These are phyloP conservation scores for Perca flavescens DNA, from an alignment of 2,113 vertebrate genomes.

Conservation along the genomic window DNA sequence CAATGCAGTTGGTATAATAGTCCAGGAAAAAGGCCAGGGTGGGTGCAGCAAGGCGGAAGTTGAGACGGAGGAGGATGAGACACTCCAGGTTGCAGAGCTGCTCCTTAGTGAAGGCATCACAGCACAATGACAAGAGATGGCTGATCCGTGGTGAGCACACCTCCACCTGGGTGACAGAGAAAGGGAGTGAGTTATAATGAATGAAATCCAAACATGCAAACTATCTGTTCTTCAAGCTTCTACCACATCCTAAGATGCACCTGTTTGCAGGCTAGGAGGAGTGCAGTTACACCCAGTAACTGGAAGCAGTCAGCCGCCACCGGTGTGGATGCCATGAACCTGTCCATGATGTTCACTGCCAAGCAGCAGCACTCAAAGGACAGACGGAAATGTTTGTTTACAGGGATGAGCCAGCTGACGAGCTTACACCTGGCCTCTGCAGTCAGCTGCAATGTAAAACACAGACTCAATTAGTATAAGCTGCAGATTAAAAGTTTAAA, in stretches of 20 bases:
- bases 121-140: constrained; percentile 91
- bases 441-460: constrained; percentile 84
- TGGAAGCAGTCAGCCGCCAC: constrained; percentile 96
- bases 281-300: constrained; percentile 91
- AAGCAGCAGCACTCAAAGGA: constrained; percentile 94
- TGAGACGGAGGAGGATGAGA: constrained; percentile 89
- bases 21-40: constrained; percentile 93
- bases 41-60: constrained; percentile 89
- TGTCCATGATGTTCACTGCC: constrained; percentile 92
- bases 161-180: constrained; percentile 87
- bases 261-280: constrained; percentile 94
- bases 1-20: constrained; percentile 84
- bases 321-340: constrained; percentile 90
- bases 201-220: not conserved
- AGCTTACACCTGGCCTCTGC: constrained; percentile 91
- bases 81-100: constrained; percentile 95
- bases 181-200: not conserved
- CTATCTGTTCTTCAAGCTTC: not conserved
- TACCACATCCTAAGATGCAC: constrained; percentile 72
- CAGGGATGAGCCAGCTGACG: constrained; percentile 94
- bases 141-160: constrained; percentile 88
- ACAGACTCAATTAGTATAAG: not conserved
- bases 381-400: constrained; percentile 88
- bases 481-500: not conserved
- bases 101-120: constrained; percentile 88